Evolutionary conservation across 2,113 vertebrate genomes (phyloP), one percentile per base, ranked within the genome.

Genomic region (Pygoscelis antarcticus): DNA sequence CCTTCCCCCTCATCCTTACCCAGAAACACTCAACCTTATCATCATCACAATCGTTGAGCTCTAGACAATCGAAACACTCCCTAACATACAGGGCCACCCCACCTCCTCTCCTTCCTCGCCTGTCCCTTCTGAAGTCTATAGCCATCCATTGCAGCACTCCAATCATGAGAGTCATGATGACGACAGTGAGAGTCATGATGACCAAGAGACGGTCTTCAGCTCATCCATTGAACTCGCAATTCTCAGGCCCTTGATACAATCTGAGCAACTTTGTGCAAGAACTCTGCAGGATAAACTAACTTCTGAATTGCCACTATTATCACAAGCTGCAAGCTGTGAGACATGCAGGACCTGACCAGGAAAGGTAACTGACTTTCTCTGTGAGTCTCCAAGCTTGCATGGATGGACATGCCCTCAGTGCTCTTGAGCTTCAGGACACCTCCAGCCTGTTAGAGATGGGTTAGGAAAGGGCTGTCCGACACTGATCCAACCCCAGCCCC

Each of bases 171-270:
- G 38, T 38, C 38, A 38, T 38, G 38, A 38, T 38, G 38, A 38
- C 38, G 38, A 38, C 8, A 38, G 38, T 38, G 38, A 38, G 38
- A 38, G 38, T 38, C 38, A 38, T 38, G 38, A 38, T 38, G 38
- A 38, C 38, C 8, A 8, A 38, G 38, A 49, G 51, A n/a, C 0
- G 3, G 30, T 9, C 38, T 60, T 52, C 4, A 1, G 27, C 13
- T 21, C 6, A 8, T 29, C 36, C 49, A 11, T 22, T 7, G 47
- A 57, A 69, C 30, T 4, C 3, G 9, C 36, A 6, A 10, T 22
- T 46, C 57, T 52, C 77, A 38, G 69, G 32, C 26, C 26, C 71
- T 54, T 1, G 0, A 4, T 4, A 32, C 22, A 60, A 61, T 10
- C 65, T 51, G 46, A 72, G 23, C 46, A 55, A 18, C 22, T 11